Conservation (phyloP, 2,888 invertebrate genomes). For the Helleia helle region DNA sequence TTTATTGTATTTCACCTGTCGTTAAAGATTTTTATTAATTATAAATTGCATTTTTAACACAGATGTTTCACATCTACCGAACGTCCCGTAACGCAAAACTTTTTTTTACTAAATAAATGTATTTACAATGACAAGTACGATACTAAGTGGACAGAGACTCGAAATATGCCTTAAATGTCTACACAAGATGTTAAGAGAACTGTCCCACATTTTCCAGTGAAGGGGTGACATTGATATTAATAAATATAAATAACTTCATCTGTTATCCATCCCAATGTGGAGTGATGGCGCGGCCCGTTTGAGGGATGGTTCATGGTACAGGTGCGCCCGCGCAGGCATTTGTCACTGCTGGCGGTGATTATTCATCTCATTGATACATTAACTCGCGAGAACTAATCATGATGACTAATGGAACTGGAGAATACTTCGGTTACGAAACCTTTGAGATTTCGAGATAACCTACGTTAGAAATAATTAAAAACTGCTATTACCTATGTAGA, state of each 20-base stretch:
- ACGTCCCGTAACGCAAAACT: too few relatives aligned
- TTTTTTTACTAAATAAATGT: too few relatives aligned
- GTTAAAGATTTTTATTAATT: too few relatives aligned
- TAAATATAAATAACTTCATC: slow-evolving; percentile 71
- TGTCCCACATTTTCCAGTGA: slow-evolving; percentile 3
- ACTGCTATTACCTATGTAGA: too few relatives aligned
- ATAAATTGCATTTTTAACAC: too few relatives aligned
- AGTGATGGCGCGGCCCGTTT: slow-evolving; percentile 61
- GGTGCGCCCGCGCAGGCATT: slow-evolving; percentile 69
- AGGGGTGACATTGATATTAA: slow-evolving; percentile 45
- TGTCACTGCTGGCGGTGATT: slow-evolving; percentile 70
- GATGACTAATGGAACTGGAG: slow-evolving; percentile 70
- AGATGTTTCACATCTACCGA: too few relatives aligned
- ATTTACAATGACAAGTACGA: too few relatives aligned
- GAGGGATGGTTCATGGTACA: slow-evolving; percentile 41
- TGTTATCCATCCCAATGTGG: slow-evolving; percentile 43
- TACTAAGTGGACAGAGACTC: too few relatives aligned
- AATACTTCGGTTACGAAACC: slow-evolving; percentile 28
- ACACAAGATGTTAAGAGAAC: too few relatives aligned
- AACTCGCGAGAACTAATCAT: slow-evolving; percentile 68
- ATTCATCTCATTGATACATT: slow-evolving; percentile 74
- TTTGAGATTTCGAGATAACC: slow-evolving; percentile 4
- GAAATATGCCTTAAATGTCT: too few relatives aligned
- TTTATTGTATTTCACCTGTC: too few relatives aligned
- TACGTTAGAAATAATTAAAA: too few relatives aligned